phyloP scores from a whole-genome alignment of 2,888 invertebrate genomes.

The Rotaria socialis region DNA sequence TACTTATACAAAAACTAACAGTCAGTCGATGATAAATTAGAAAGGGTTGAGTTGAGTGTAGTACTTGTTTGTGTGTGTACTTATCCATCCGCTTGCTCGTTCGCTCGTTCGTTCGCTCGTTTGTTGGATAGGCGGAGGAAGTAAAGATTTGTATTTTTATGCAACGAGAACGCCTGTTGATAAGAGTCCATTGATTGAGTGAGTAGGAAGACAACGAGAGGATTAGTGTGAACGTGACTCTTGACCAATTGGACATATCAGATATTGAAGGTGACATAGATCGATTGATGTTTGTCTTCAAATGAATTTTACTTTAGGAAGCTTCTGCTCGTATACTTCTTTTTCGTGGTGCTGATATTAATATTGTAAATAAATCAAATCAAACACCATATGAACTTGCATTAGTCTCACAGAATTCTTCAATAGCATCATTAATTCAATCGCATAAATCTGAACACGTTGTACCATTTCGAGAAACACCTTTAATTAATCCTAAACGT shows the following conservation, averaged over 20 bases:
- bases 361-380: slow-evolving; percentile 88
- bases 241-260: neutral
- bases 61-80: neutral
- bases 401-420: slow-evolving; percentile 89
- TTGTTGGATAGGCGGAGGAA: neutral
- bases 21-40: slow-evolving; percentile 13
- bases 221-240: neutral
- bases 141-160: neutral
- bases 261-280: neutral
- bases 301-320: slow-evolving; percentile 56
- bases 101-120: neutral
- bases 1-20: neutral
- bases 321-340: slow-evolving; percentile 75
- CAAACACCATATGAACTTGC: slow-evolving; percentile 97
- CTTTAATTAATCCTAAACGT: slow-evolving; percentile 38
- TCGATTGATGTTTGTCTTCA: no score
- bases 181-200: neutral
- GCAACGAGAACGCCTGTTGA: neutral
- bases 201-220: neutral
- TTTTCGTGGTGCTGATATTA: slow-evolving; percentile 87
- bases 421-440: slow-evolving; percentile 88
- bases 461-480: slow-evolving; percentile 37
- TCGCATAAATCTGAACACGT: slow-evolving; percentile 64
- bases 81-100: neutral
- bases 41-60: neutral